Base-by-base conservation (phyloP, 2,797 vertebrate genomes). In the Coccyzus lansbergi region DNA sequence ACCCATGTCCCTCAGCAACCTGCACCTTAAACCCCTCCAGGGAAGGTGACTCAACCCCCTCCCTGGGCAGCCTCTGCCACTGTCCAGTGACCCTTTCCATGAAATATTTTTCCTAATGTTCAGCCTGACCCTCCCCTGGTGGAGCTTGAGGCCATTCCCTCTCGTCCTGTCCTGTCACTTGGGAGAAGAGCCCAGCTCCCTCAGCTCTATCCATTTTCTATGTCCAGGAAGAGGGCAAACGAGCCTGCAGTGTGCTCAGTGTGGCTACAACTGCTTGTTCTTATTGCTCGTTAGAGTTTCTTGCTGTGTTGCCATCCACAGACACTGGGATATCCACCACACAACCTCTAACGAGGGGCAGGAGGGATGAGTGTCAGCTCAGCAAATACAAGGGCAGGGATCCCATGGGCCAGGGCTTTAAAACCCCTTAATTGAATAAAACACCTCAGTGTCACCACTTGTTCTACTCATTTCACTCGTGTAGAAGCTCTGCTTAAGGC, bases 311-410 rank as follows among this genome's bases (percentile, higher is more conserved):
- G 33, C 36, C 26, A 14, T 10, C 20, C 65, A 17, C 53, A 40
- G n/a, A 22, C 3, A n/a, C n/a, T 20, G 6, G 62, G 34, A 29
- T 74, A 26, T 38, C 55, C 34, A 40, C 52, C 34, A 19, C 34
- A 44, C 4, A 17, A 31, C 40, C 28, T n/a, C 34, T 9, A 17
- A 65, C 0, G 1, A 59, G 56, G 2, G 11, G 8, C 28, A 22
- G 34, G 15, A 70, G 51, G 53, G 53, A 71, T 0, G 8, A 38
- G n/a, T 34, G 22, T 28, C 81, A 82, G 44, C 59, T 56, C 49
- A 67, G 48, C 38, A 51, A 69, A 67, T 3, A 21, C 36, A 38
- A 36, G 33, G 71, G 36, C 58, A 71, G 36, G 20, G 58, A 46
- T 92, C 28, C 10, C n/a, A 21, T 3, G 44, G 34, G 18, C 9